Base-by-base conservation (phyloP, 1,140 invertebrate species). In the Dryas iulia region DNA sequence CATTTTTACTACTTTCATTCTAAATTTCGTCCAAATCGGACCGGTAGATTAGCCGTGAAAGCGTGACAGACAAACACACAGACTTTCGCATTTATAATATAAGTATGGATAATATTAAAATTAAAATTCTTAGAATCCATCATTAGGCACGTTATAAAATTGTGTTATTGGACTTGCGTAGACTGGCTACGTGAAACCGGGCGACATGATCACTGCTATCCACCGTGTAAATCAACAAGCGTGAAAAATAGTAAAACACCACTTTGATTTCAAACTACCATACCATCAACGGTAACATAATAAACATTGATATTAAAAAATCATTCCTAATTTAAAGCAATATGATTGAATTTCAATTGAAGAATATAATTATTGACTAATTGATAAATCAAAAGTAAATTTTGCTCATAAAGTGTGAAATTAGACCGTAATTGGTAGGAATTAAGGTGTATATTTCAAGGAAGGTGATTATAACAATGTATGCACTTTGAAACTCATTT, bases 171-270 rank as follows among this genome's bases (percentile, higher is more conserved):
- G n/a, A n/a, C n/a, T n/a, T n/a, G n/a, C n/a, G n/a, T n/a, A n/a
- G n/a, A n/a, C n/a, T n/a, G n/a, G n/a, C n/a, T n/a, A n/a, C n/a
- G n/a, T n/a, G n/a, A n/a, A n/a, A n/a, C n/a, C n/a, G n/a, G n/a
- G 14, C 14, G 8, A 47, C n/a, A 47, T 47, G 18, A 47, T 47
- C 39, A 47, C 18, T 47, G 39, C 39, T 21, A 47, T 47, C 10
- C 39, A 47, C 39, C 39, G 39, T 47, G 12, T 66, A 66, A 66
- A 66, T 66, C 56, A 59, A 66, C 25, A 59, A 66, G 64, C 56
- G 64, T 66, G 31, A 56, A 52, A 39, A 66, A 66, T 66, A 59
- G 18, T 66, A 66, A 66, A 66, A 66, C 26, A 52, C 35, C 23
- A 52, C 33, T 52, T 25, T 59, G 57, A 66, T 59, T 23, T 59